Conservation (phyloP, 2,888 invertebrate species). For the Caenorhabditis sp. region DNA sequence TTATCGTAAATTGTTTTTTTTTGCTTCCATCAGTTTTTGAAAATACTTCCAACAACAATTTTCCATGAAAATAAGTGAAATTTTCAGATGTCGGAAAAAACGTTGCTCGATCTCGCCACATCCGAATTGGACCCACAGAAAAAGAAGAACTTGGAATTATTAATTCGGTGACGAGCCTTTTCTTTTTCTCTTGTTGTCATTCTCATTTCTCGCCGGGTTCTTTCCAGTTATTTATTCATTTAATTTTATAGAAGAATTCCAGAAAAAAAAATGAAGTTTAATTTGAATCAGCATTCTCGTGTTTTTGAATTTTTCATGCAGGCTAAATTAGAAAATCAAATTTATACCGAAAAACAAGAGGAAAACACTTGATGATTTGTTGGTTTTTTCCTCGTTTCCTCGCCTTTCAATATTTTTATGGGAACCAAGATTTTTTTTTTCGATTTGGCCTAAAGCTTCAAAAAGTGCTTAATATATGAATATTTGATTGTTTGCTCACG, state of each 20-base stretch:
- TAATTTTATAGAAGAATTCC: too few relatives aligned
- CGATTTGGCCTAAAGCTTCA: not conserved
- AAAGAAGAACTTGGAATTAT: constrained; percentile 46
- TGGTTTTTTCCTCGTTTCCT: not conserved
- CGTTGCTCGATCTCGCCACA: constrained; percentile 40
- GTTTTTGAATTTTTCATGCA: not conserved
- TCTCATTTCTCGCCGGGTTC: not conserved
- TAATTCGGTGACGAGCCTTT: constrained; percentile 23
- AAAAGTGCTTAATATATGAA: too few relatives aligned
- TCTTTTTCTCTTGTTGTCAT: not conserved
- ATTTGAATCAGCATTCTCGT: not conserved
- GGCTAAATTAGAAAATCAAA: not conserved
- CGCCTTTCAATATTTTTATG: not conserved
- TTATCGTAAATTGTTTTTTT: too few relatives aligned
- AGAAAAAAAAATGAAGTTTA: not conserved
- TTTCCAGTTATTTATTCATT: not conserved
- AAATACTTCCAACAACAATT: too few relatives aligned
- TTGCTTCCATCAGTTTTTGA: too few relatives aligned
- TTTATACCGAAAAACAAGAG: not conserved
- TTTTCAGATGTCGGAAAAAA: constrained; percentile 42
- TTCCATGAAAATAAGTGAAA: too few relatives aligned
- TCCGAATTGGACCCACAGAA: constrained; percentile 44
- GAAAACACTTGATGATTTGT: not conserved
- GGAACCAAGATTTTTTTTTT: not conserved
- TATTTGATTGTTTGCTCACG: too few relatives aligned